Conservation (phyloP, 2,797 vertebrate species). For the Onychomys arenicola region DNA sequence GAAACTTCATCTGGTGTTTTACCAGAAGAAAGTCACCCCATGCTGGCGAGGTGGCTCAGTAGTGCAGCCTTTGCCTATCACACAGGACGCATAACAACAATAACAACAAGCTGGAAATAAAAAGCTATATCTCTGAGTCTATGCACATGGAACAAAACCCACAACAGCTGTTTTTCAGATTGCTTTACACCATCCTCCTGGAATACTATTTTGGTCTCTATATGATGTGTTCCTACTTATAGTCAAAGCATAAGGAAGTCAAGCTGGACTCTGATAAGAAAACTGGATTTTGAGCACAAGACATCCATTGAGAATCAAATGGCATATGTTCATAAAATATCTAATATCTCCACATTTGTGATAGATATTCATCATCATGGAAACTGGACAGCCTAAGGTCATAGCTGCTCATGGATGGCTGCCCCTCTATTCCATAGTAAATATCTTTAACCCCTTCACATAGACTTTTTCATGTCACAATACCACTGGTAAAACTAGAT, state of each 20-base stretch:
- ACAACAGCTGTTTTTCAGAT: not conserved
- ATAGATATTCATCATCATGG: not conserved
- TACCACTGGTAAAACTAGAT: conserved; percentile 27
- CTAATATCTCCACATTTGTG: not conserved
- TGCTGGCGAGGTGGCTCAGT: not conserved
- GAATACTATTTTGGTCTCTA: not conserved
- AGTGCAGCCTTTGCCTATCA: not conserved
- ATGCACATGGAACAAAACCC: not conserved
- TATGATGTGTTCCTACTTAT: not conserved
- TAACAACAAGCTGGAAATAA: not conserved
- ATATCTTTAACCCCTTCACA: not conserved
- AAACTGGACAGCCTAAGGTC: not conserved
- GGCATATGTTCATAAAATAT: not conserved
- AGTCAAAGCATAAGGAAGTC: not conserved
- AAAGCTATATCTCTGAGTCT: not conserved
- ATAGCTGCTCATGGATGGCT: not conserved
- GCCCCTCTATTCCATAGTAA: not conserved
- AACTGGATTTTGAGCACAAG: not conserved
- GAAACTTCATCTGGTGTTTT: not conserved
- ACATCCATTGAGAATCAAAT: not conserved
- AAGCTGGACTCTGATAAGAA: not conserved
- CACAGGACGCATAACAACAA: not conserved
- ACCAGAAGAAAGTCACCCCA: not conserved
- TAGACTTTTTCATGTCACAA: not conserved
- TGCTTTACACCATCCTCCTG: not conserved